These are phyloP conservation scores for Agrypnus murinus DNA, from an alignment of 2,888 invertebrate genomes.

Conservation along the genomic window DNA sequence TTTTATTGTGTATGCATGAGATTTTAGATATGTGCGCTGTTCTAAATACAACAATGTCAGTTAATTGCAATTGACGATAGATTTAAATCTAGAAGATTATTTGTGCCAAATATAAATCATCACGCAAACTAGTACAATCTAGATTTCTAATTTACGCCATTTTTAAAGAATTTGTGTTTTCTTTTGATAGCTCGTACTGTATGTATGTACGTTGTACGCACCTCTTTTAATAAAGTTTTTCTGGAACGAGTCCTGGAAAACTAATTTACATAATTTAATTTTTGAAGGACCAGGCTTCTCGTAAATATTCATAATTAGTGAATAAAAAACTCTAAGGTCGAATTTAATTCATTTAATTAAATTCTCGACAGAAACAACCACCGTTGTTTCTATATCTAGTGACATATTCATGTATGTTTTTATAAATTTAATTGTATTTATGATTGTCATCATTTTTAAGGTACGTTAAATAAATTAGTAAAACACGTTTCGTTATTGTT, in stretches of 20 bases:
- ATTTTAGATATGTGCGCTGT: no score
- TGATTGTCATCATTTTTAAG: background rate
- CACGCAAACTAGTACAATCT: no score
- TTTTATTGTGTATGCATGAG: no score
- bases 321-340: slow-evolving; percentile 26
- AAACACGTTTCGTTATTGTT: background rate
- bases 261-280: slow-evolving; percentile 45
- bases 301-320: slow-evolving; percentile 43
- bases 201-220: slow-evolving; percentile 7
- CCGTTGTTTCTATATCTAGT: background rate
- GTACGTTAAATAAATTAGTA: slow-evolving; percentile 6
- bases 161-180: slow-evolving; percentile 3
- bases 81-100: no score
- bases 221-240: slow-evolving; percentile 31
- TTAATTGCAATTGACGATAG: no score
- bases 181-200: slow-evolving; percentile 13
- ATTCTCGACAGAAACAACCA: slow-evolving; percentile 5
- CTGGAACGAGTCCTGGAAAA: slow-evolving; percentile 30
- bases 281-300: slow-evolving; percentile 36
- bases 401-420: background rate
- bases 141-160: background rate
- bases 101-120: no score
- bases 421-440: slow-evolving; percentile 16
- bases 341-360: slow-evolving; percentile 34
- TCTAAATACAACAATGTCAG: no score